phyloP scores from a whole-genome alignment of 2,888 invertebrate genomes.

The Drosophila emarginata region DNA sequence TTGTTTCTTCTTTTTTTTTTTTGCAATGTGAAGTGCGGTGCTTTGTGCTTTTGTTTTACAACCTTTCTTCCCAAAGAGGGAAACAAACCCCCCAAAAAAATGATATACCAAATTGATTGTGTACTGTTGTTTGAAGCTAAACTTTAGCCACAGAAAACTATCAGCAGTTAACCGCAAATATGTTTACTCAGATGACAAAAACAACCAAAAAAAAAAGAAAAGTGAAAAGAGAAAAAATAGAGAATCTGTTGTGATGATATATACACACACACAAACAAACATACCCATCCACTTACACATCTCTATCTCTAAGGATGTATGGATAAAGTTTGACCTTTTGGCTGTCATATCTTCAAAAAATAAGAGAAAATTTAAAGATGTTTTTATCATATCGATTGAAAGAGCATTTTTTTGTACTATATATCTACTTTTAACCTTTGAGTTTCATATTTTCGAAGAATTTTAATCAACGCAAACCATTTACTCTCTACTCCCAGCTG shows the following conservation, averaged over 20 bases:
- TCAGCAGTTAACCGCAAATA: constrained; percentile 71
- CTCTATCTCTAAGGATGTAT: not conserved
- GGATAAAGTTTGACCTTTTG: not conserved
- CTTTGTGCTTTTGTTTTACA: constrained; percentile 63
- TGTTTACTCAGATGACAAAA: constrained; percentile 46
- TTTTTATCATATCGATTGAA: not conserved
- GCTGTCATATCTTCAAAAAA: not conserved
- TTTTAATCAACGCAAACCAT: not conserved
- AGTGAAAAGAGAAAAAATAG: constrained; percentile 30
- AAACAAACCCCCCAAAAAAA: not conserved
- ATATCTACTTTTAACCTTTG: not conserved
- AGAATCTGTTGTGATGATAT: constrained; percentile 36
- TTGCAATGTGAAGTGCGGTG: constrained; percentile 43
- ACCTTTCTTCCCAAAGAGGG: constrained; percentile 14
- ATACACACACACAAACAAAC: constrained; percentile 31
- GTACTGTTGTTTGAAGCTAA: constrained; percentile 40
- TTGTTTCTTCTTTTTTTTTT: constrained; percentile 16
- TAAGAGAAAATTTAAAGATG: not conserved
- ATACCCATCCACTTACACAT: not conserved
- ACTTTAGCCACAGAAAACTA: constrained; percentile 64
- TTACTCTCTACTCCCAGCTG: not conserved
- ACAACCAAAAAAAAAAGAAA: not conserved
- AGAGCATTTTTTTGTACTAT: not conserved
- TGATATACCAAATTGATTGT: constrained; percentile 37
- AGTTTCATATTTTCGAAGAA: not conserved